Conservation (phyloP, 2,888 invertebrate genomes). For the Xiphydria camelus region DNA sequence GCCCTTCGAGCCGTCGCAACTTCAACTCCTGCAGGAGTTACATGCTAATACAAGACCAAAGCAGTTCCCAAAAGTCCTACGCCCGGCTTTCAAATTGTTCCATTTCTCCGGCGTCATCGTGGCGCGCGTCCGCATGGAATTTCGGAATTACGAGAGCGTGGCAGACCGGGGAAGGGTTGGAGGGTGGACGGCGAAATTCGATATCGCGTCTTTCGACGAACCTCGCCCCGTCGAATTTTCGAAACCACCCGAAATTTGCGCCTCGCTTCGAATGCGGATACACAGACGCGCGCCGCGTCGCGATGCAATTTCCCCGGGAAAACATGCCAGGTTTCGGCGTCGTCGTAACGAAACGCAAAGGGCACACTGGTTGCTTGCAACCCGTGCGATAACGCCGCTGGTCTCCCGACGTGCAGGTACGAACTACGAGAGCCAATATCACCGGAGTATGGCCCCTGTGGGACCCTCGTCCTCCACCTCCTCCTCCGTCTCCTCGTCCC, state of each 20-base stretch:
- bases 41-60: slow-evolving; percentile 56
- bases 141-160: neutral
- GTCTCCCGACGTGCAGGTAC: slow-evolving; percentile 28
- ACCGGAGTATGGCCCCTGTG: slow-evolving; percentile 39
- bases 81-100: neutral
- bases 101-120: neutral
- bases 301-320: too few relatives aligned
- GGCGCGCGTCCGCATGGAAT: neutral
- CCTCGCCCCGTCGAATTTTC: too few relatives aligned
- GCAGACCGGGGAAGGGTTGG: too few relatives aligned
- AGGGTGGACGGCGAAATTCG: too few relatives aligned
- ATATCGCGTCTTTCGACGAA: too few relatives aligned
- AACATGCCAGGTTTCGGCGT: too few relatives aligned
- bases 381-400: slow-evolving; percentile 5
- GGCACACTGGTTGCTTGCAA: slow-evolving; percentile 3
- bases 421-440: slow-evolving; percentile 37
- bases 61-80: slow-evolving; percentile 36
- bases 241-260: too few relatives aligned
- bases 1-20: slow-evolving; percentile 52
- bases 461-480: slow-evolving; percentile 22
- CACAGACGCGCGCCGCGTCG: too few relatives aligned
- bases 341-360: neutral
- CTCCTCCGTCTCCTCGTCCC: too few relatives aligned
- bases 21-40: slow-evolving; percentile 54
- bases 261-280: too few relatives aligned